Evolutionary conservation across 1,140 invertebrate genomes (phyloP).

Genomic region (Lepeophtheirus salmonis): DNA sequence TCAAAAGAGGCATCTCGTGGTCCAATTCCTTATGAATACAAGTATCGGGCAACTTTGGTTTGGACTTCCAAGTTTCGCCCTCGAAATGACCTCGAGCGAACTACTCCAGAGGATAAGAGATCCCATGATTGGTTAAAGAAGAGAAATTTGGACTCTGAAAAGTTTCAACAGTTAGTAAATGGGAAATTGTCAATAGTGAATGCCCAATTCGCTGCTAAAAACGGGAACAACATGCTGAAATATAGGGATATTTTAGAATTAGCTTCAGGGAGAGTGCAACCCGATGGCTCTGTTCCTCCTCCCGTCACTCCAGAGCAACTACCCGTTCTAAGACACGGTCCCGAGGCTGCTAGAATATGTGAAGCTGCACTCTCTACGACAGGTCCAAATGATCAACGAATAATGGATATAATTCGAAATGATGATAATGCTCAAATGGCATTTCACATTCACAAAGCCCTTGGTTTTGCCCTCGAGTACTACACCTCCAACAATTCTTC

Average conservation of each 20-base stretch:
- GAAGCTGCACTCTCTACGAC: slow-evolving; percentile 1
- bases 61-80: slow-evolving; percentile 17
- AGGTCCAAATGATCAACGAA: background rate
- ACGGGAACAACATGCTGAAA: background rate
- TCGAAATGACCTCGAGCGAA: background rate
- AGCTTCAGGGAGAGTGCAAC: background rate
- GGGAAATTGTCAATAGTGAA: slow-evolving; percentile 2
- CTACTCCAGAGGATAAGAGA: background rate
- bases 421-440: slow-evolving; percentile 13
- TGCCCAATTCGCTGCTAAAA: background rate
- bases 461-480: slow-evolving; percentile 5
- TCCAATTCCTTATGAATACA: background rate
- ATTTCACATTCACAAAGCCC: slow-evolving; percentile 15
- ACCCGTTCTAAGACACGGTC: slow-evolving; percentile 13
- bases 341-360: slow-evolving; percentile 9
- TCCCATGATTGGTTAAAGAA: slow-evolving; percentile 11
- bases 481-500: background rate
- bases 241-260: background rate
- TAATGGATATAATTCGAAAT: slow-evolving; percentile 2
- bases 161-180: slow-evolving; percentile 12
- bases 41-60: slow-evolving; percentile 7
- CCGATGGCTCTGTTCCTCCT: background rate
- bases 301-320: background rate
- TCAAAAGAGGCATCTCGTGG: background rate
- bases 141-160: background rate